A percentile compares a stretch with the other conserved stretches of the same genome.
These are phyloP conservation scores for Lochmaea capreae DNA, from an alignment of 2,888 invertebrate genomes.

Conservation along the genomic window DNA sequence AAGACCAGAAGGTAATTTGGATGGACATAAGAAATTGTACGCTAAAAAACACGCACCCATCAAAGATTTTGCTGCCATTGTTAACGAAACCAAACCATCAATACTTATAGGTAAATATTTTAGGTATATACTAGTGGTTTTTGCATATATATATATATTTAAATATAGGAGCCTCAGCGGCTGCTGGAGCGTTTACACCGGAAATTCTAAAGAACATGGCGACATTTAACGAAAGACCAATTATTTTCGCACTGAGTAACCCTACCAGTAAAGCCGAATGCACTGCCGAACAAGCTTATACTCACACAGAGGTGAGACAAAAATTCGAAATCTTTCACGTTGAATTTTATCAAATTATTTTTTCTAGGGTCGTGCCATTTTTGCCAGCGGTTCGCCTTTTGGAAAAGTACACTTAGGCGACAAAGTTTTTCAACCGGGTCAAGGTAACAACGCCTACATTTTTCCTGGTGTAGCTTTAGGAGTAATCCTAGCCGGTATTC, in stretches of 20 bases:
- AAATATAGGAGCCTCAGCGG: constrained; percentile 87
- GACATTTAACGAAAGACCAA: constrained; percentile 84
- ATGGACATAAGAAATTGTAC: constrained; percentile 77
- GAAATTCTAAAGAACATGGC: constrained; percentile 90
- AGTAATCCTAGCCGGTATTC: constrained; percentile 92
- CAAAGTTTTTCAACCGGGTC: constrained; percentile 88
- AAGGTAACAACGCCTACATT: constrained; percentile 98
- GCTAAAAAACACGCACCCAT: constrained; percentile 84
- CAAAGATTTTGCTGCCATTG: constrained; percentile 81
- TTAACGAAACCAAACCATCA: constrained; percentile 87
- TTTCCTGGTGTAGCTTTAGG: constrained; percentile 97
- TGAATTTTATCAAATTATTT: constrained; percentile 13
- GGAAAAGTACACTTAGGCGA: constrained; percentile 84
- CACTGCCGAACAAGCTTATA: constrained; percentile 95
- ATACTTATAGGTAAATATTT: constrained; percentile 81
- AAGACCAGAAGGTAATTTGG: constrained; percentile 73
- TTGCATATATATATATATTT: background rate
- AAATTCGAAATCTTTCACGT: background rate
- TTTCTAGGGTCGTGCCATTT: constrained; percentile 88
- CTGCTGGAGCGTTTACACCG: constrained; percentile 90
- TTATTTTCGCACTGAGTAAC: constrained; percentile 97
- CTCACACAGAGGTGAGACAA: constrained; percentile 80
- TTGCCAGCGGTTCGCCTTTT: constrained; percentile 97
- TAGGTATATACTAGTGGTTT: background rate
- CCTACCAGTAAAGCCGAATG: constrained; percentile 99